These are phyloP conservation scores for Epinephelus awoara DNA, from an alignment of 2,797 vertebrate species.

Conservation along the genomic window DNA sequence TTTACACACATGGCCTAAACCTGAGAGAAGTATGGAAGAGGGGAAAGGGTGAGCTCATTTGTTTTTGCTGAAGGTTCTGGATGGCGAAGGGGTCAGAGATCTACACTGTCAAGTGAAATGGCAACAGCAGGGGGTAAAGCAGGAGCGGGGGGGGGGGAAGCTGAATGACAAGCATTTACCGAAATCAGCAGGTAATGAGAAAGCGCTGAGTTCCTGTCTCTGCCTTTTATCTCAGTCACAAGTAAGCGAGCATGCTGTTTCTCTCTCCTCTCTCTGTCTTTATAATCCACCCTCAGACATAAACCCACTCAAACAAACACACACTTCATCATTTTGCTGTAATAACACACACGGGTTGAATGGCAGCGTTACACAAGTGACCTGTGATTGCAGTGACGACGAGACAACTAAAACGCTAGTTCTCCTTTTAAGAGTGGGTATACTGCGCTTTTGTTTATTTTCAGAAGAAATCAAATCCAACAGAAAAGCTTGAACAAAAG, in stretches of 20 bases:
- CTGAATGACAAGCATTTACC: slow-evolving; percentile 38
- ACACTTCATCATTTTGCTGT: slow-evolving; percentile 46
- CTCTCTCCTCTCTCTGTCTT: slow-evolving; percentile 28
- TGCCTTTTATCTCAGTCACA: slow-evolving; percentile 40
- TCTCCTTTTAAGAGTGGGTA: slow-evolving; percentile 63
- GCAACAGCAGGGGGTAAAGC: slow-evolving; percentile 19
- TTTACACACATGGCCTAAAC: slow-evolving; percentile 29
- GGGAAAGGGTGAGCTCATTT: slow-evolving; percentile 63
- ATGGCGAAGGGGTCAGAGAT: slow-evolving; percentile 56
- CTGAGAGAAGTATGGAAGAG: slow-evolving; percentile 9
- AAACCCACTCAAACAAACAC: slow-evolving; percentile 57
- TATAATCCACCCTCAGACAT: slow-evolving; percentile 44
- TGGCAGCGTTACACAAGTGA: slow-evolving; percentile 48
- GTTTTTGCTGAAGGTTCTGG: slow-evolving; percentile 60
- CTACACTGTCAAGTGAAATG: slow-evolving; percentile 53
- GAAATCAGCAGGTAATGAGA: slow-evolving; percentile 62
- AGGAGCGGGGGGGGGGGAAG: neutral
- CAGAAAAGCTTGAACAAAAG: slow-evolving; percentile 44
- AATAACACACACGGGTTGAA: slow-evolving; percentile 54
- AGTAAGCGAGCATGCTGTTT: slow-evolving; percentile 2
- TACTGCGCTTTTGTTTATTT: slow-evolving; percentile 71
- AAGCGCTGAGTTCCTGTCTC: slow-evolving; percentile 30
- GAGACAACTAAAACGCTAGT: slow-evolving; percentile 48
- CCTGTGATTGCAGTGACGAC: slow-evolving; percentile 56
- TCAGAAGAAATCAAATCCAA: slow-evolving; percentile 64